Evolutionary conservation across 2,888 invertebrate genomes (phyloP).

Genomic region (Mythimna albipuncta): DNA sequence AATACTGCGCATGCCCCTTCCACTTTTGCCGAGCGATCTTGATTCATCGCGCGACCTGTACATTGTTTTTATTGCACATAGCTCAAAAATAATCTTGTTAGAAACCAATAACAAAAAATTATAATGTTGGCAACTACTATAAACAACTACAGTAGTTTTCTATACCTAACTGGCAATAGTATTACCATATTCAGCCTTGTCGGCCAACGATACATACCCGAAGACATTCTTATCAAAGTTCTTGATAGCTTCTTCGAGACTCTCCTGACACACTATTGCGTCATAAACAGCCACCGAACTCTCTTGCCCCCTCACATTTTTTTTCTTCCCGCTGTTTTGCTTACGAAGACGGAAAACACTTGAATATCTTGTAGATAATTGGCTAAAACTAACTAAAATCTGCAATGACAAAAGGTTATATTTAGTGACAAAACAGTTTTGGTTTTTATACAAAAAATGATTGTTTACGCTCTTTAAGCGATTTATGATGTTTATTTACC

Average conservation of each 20-base stretch:
- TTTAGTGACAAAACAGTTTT: conserved; percentile 78
- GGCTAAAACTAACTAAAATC: conserved; percentile 89
- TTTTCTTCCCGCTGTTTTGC: conserved; percentile 77
- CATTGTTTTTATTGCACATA: conserved; percentile 9
- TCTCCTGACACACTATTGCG: conserved; percentile 83
- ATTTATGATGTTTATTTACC: conserved; percentile 70
- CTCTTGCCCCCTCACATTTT: conserved; percentile 82
- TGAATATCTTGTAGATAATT: conserved; percentile 86
- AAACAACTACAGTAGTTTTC: conserved; percentile 17
- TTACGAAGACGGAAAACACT: conserved; percentile 86
- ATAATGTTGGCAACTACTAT: background rate
- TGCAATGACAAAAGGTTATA: conserved; percentile 86
- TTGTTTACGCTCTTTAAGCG: conserved; percentile 1
- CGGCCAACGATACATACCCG: conserved; percentile 57
- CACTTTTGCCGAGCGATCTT: too few relatives aligned
- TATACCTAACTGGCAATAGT: conserved; percentile 7
- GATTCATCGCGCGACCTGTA: too few relatives aligned
- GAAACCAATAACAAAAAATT: background rate
- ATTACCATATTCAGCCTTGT: conserved; percentile 23
- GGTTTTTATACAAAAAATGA: conserved; percentile 31
- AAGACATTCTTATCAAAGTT: conserved; percentile 87
- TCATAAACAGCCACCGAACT: conserved; percentile 71
- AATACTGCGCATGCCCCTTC: too few relatives aligned
- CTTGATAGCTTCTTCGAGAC: conserved; percentile 81
- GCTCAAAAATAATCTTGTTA: background rate